Conservation (phyloP, 2,113 vertebrate genomes). For the Anarrhichthys ocellatus region DNA sequence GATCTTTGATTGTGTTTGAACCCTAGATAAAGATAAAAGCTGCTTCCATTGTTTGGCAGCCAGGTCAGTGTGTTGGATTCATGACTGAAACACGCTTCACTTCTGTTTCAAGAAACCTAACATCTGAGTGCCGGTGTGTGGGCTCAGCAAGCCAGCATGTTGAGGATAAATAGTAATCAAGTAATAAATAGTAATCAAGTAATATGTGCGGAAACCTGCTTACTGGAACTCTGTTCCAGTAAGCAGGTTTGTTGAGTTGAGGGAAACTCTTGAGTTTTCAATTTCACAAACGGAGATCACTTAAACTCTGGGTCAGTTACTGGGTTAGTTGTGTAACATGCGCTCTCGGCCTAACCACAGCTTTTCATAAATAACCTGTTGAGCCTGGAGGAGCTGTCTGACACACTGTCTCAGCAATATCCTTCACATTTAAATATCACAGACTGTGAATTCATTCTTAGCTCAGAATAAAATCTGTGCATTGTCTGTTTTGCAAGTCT, state of each 20-base stretch:
- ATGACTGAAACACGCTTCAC: background rate
- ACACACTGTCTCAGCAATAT: too few relatives aligned
- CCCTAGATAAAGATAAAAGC: background rate
- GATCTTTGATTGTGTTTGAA: background rate
- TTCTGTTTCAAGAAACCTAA: background rate
- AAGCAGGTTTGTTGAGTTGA: background rate
- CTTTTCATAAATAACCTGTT: too few relatives aligned
- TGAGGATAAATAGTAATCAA: background rate
- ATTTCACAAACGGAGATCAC: background rate
- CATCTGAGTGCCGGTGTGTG: background rate
- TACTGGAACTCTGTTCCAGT: background rate
- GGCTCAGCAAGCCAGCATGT: background rate
- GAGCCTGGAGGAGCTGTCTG: too few relatives aligned
- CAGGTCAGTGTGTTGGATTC: background rate
- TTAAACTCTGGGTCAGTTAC: background rate
- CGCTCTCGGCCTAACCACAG: background rate
- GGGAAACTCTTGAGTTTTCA: background rate
- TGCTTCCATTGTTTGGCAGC: background rate
- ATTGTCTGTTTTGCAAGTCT: background rate
- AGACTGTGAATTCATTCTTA: background rate
- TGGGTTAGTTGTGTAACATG: background rate
- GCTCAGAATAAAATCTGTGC: background rate
- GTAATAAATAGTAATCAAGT: too few relatives aligned
- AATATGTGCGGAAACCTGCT: background rate
- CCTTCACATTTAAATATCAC: background rate